Base-by-base conservation (phyloP, 2,113 vertebrate species). In the Mormoops blainvillei region DNA sequence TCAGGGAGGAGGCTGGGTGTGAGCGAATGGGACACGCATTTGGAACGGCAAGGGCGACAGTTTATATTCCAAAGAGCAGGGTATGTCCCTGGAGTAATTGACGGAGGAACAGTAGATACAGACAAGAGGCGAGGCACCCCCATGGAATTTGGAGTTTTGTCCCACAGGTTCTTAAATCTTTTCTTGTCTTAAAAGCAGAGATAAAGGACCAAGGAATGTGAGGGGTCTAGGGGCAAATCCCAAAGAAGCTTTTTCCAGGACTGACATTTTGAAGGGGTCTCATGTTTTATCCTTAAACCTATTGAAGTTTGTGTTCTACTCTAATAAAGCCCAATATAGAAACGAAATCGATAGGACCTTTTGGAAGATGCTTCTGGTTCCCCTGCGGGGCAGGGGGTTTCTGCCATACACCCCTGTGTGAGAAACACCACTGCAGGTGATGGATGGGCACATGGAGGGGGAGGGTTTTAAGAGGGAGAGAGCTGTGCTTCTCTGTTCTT, bases 171-270 rank as follows among this genome's bases (percentile, higher is more conserved):
- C 61, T 86, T 84, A 13, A 76, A 20, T 5, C 4, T 94, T 92
- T 22, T 43, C 28, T 41, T 68, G 38, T 87, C 45, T 58, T 36
- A 61, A 54, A 71, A 71, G 28, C 52, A 71, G 16, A 82, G 31
- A 45, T 58, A 38, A 58, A n/a, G 58, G 76, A 77, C 54, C 31
- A 85, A 85, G 87, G 18, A 85, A 43, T 15, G 52, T 22, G 36
- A 33, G 36, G 38, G 5, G 4, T 63, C 38, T 36, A 26, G 65
- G 81, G n/a, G 6, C 11, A 28, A 91, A 78, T 20, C 22, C 45
- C 82, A 52, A 91, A 89, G 73, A 78, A 68, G 41, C 14, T 85
- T 90, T 94, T 45, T 63, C 65, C 26, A 84, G n/a, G 38, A 7
- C 14, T 85, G 67, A 48, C 48, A 43, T 70, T 84, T 92, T 65